These are phyloP conservation scores for Halcyon malimbica DNA, from an alignment of 2,113 vertebrate genomes.

Conservation along the genomic window DNA sequence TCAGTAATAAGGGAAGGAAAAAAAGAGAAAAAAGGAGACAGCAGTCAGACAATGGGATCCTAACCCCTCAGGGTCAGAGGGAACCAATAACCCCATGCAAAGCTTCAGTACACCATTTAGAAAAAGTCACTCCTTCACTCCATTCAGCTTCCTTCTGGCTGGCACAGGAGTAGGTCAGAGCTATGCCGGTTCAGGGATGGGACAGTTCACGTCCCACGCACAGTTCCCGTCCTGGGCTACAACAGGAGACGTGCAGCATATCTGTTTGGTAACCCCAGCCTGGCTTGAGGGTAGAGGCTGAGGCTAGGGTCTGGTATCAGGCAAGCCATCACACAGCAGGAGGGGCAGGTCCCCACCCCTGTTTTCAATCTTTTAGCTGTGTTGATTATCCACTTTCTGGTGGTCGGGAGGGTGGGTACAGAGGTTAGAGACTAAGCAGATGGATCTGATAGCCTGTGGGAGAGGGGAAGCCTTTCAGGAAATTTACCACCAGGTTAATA, in stretches of 20 bases:
- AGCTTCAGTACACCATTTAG: background rate
- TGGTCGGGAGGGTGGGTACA: background rate
- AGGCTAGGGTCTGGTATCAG: background rate
- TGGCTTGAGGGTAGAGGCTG: background rate
- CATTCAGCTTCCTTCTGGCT: background rate
- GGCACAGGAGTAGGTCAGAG: background rate
- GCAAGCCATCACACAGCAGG: fast-evolving
- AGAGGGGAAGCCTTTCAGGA: background rate
- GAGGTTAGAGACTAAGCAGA: background rate
- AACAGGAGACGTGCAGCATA: background rate
- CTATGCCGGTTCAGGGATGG: background rate
- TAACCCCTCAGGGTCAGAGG: background rate
- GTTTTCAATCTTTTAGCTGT: background rate
- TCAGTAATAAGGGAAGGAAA: background rate
- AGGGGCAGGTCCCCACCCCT: background rate
- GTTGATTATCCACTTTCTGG: background rate
- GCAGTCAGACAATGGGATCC: background rate
- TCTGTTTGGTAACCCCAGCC: background rate
- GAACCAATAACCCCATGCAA: background rate
- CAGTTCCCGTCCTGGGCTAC: background rate
- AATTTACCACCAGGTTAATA: background rate
- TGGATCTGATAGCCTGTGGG: background rate
- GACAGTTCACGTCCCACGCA: background rate
- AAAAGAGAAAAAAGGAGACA: background rate
- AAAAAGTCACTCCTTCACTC: background rate